These are phyloP conservation scores for Lypha dubia DNA, from an alignment of 2,888 invertebrate genomes.

Conservation along the genomic window DNA sequence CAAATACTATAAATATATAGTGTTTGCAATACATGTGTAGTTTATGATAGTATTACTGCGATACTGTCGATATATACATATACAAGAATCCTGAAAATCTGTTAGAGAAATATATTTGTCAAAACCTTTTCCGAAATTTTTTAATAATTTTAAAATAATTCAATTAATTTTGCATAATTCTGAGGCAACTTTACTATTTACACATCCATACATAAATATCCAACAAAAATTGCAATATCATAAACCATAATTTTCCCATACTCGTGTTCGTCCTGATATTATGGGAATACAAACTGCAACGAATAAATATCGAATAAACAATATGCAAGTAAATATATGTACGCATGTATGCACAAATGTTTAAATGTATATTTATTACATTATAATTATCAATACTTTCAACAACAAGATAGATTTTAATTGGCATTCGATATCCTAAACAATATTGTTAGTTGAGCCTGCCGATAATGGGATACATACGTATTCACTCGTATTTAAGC, in stretches of 20 bases:
- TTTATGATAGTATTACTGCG: no score
- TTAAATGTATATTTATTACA: conserved; percentile 72
- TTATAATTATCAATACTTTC: conserved; percentile 72
- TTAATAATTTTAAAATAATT: no score
- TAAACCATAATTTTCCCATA: conserved; percentile 9
- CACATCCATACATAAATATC: neutral
- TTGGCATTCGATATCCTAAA: conserved; percentile 71
- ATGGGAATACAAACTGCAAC: neutral
- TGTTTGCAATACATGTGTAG: no score
- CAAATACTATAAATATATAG: no score
- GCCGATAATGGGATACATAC: neutral
- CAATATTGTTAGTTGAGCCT: neutral
- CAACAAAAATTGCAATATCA: neutral
- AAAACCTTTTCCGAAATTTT: no score
- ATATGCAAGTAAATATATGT: conserved; percentile 32
- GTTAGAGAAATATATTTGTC: no score
- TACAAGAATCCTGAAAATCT: no score
- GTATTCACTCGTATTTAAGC: neutral
- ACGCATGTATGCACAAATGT: no score
- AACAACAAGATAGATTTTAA: conserved; percentile 69
- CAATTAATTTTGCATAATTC: neutral
- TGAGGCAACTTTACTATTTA: neutral
- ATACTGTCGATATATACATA: no score
- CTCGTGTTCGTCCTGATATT: neutral
- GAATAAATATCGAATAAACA: neutral